Evolutionary conservation across 2,113 vertebrate genomes (phyloP).

Genomic region (Centropus bengalensis): DNA sequence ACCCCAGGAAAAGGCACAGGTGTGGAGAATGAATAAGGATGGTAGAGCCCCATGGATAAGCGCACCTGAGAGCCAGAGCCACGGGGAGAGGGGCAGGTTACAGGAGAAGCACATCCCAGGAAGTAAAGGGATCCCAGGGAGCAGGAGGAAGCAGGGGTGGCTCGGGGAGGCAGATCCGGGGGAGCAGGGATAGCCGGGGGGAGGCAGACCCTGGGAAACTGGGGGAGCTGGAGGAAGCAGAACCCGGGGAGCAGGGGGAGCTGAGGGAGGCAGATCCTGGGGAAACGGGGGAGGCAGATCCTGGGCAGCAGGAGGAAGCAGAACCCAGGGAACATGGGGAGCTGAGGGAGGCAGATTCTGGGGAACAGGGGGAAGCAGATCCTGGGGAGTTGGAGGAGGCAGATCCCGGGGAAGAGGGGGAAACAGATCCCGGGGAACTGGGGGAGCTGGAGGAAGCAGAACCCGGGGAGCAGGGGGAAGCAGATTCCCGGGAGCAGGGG

Average conservation of each 20-base stretch:
- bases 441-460: too few species aligned
- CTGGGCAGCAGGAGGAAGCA: too few species aligned
- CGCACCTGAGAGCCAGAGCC: not conserved
- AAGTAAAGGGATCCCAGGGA: not conserved
- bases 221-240: not conserved
- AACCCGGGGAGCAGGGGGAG: not conserved
- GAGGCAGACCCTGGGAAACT: not conserved
- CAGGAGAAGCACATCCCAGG: not conserved
- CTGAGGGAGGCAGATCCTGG: too few species aligned
- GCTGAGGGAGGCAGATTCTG: too few species aligned
- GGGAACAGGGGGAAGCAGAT: too few species aligned
- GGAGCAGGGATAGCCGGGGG: not conserved
- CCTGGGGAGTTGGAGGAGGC: too few species aligned
- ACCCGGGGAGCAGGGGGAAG: too few species aligned
- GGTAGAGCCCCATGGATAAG: not conserved
- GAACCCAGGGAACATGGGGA: too few species aligned
- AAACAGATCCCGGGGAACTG: too few species aligned
- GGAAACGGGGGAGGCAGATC: too few species aligned
- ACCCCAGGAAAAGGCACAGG: not conserved
- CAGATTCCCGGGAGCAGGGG: too few species aligned
- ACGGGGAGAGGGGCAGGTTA: not conserved
- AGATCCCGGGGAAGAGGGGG: too few species aligned
- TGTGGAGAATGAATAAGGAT: not conserved
- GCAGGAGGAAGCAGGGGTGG: not conserved
- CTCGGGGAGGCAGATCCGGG: not conserved